These are phyloP conservation scores for Potamilus streckersoni DNA, from an alignment of 1,140 invertebrate genomes.

Conservation along the genomic window DNA sequence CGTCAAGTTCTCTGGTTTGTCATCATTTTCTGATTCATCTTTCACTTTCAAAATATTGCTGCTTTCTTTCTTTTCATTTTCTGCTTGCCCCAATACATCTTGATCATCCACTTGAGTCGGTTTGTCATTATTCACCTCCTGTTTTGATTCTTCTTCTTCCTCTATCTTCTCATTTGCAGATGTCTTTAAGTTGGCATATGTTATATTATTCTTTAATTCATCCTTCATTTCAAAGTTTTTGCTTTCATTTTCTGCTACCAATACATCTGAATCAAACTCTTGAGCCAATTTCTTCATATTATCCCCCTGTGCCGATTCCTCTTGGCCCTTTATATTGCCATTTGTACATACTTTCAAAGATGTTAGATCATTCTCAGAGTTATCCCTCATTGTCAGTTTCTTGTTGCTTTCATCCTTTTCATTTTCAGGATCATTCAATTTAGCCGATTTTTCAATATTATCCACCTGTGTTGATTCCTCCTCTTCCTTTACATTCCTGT, in stretches of 20 bases:
- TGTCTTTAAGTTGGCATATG: background rate
- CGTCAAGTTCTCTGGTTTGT: background rate
- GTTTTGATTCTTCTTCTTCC: background rate
- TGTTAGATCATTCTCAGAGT: too few relatives aligned
- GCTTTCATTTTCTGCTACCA: background rate
- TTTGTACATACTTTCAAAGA: too few relatives aligned
- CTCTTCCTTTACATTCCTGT: background rate
- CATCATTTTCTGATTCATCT: background rate
- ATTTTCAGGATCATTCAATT: constrained; percentile 12
- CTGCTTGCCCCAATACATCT: background rate
- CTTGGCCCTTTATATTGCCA: too few relatives aligned
- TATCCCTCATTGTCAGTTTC: background rate
- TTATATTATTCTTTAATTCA: background rate
- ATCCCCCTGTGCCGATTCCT: background rate
- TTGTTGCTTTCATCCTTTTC: background rate
- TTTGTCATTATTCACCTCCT: background rate
- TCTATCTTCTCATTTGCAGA: background rate
- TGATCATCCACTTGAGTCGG: background rate
- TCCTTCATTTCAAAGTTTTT: constrained; percentile 24
- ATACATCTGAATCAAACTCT: constrained; percentile 15
- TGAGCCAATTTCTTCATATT: constrained; percentile 14
- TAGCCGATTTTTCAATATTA: background rate
- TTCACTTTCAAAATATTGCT: background rate
- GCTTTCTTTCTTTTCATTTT: background rate
- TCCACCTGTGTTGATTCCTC: background rate